Evolutionary conservation across 2,888 invertebrate genomes (phyloP), one percentile per base, ranked within the genome.

Genomic region (Pristionchus maxplancki): DNA sequence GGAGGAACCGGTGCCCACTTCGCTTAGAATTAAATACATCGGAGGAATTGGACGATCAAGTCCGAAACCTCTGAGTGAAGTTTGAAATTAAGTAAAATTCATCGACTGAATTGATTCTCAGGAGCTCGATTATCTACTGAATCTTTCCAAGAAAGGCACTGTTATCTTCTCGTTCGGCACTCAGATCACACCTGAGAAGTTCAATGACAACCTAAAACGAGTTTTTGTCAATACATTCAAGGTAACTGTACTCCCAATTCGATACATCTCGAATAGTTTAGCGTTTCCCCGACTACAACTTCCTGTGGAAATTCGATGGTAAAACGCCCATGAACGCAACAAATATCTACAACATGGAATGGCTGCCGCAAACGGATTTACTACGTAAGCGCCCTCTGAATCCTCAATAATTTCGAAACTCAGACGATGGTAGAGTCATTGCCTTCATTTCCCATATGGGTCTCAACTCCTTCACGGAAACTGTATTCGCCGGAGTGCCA

Each of bases 361-460:
- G 93, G 93, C 37, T 93, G 28, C 93, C 93, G 28, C 93, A 93
- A 84, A 92, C 89, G 13, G 92, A 92, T 89, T 74, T 92, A 17
- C 89, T 92, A 34, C 88, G 92, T 92, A 64, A 44, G 44, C 44
- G 44, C 11, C 8, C 6, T 9, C 6, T 44, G 44, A 44, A 44
- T 9, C 44, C 6, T 9, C 44, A 44, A 44, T 44, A 9, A 44
- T 44, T 9, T 9, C 8, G 11, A 44, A 44, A 44, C 11, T 9
- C 67, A 85, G 85, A 44, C 17, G 85, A 85, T 20, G 28, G 24
- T 44, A 64, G 85, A 40, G 85, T 85, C 17, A 64, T 85, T 4
- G 85, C 50, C 11, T 85, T 85, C 44, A 71, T 71, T 37, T 71
- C 71, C 0, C 85, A 85, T 31, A 64, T 85, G 64, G 85, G 85